Conservation (phyloP, 1,140 invertebrate genomes). For the Lordiphosa mommai region DNA sequence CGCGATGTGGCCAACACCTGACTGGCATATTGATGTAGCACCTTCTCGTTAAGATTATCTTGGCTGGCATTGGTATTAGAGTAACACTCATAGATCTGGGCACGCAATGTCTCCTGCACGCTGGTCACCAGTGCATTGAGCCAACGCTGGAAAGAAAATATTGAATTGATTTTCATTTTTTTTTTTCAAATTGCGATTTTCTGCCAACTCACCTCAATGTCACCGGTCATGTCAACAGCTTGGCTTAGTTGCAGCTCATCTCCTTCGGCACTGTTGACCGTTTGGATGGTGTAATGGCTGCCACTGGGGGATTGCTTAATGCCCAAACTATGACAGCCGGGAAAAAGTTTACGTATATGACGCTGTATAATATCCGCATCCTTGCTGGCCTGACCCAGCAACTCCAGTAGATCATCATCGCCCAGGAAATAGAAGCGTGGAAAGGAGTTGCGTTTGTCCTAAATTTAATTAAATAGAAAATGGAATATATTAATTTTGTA, state of each 20-base stretch:
- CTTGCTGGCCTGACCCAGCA: constrained; percentile 93
- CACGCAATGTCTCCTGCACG: constrained; percentile 90
- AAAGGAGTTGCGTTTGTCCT: constrained; percentile 95
- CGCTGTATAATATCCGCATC: constrained; percentile 90
- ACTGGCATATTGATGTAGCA: constrained; percentile 89
- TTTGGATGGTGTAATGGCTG: constrained; percentile 82
- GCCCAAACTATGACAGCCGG: constrained; percentile 89
- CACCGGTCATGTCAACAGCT: constrained; percentile 87
- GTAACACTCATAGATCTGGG: constrained; percentile 86
- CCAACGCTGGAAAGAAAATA: constrained; percentile 83
- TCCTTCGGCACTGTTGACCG: constrained; percentile 90
- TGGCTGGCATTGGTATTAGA: constrained; percentile 49
- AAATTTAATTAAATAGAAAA: background rate
- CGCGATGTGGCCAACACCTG: constrained; percentile 89
- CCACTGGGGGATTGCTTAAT: constrained; percentile 80
- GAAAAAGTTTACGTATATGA: constrained; percentile 97
- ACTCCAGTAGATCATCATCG: constrained; percentile 97
- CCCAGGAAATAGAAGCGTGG: constrained; percentile 98
- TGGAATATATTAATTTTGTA: too few relatives aligned
- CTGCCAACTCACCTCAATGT: constrained; percentile 87
- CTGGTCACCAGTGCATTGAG: constrained; percentile 88
- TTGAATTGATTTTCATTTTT: background rate
- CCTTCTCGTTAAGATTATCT: constrained; percentile 81
- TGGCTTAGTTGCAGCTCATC: constrained; percentile 90
- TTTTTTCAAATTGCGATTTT: too few relatives aligned